phyloP scores from a whole-genome alignment of 2,888 invertebrate genomes.

The Hymenopus coronatus region DNA sequence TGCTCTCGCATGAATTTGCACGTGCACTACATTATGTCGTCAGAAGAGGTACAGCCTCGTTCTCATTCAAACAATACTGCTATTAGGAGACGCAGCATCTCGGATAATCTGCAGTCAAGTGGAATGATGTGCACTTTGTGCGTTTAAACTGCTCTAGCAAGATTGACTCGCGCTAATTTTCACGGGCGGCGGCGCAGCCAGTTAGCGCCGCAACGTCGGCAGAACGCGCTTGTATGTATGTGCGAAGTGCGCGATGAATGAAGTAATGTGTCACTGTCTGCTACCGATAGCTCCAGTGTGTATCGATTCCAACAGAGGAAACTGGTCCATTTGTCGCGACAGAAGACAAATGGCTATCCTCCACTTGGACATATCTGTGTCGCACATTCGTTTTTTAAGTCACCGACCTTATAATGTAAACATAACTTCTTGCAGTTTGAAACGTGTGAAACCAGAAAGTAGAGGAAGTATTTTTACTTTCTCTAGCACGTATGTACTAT shows the following conservation, averaged over 20 bases:
- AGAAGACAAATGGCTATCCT: not conserved
- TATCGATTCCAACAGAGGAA: not conserved
- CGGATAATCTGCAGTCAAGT: not conserved
- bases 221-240: not conserved
- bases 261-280: not conserved
- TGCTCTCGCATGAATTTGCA: not conserved
- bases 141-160: not conserved
- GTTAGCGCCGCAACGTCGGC: not conserved
- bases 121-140: not conserved
- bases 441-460: not conserved
- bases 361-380: not conserved
- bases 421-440: not conserved
- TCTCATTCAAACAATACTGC: not conserved
- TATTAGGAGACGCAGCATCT: not conserved
- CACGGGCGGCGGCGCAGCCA: not conserved
- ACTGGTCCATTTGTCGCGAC: not conserved
- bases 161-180: not conserved
- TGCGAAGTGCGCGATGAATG: not conserved
- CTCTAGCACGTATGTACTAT: too few species aligned
- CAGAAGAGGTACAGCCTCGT: not conserved
- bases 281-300: not conserved
- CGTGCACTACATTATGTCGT: not conserved
- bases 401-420: not conserved
- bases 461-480: too few species aligned
- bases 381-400: not conserved